Evolutionary conservation across 2,797 vertebrate species (phyloP).

Genomic region (Galago senegalensis): DNA sequence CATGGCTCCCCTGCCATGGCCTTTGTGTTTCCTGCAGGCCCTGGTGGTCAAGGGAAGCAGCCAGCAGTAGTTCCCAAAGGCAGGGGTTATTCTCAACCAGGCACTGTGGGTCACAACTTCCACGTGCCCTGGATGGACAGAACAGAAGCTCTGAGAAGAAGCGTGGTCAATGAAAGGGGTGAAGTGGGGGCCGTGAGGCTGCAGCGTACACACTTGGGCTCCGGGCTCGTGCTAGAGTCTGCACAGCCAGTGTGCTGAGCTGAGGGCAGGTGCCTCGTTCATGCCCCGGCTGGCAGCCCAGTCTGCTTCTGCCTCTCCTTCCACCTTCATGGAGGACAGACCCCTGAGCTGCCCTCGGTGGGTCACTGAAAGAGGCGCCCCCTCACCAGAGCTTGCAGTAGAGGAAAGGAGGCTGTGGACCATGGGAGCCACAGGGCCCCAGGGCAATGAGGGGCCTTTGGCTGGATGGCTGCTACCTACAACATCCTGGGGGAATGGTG

Average conservation of each 20-base stretch:
- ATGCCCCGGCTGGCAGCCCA: background rate
- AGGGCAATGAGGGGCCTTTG: background rate
- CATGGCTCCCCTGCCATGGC: background rate
- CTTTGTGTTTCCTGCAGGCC: background rate
- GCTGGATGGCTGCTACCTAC: too few relatives aligned
- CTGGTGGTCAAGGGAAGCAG: background rate
- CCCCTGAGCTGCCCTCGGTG: background rate
- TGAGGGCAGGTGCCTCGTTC: background rate
- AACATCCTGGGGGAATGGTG: background rate
- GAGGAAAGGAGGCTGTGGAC: background rate
- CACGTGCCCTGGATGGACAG: background rate
- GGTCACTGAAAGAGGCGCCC: background rate
- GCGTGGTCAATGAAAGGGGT: fast-evolving
- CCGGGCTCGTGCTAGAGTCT: background rate
- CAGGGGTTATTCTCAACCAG: background rate
- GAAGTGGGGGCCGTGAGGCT: background rate
- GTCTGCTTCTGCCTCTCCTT: background rate
- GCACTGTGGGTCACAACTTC: background rate
- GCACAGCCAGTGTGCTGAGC: background rate
- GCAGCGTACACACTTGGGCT: background rate
- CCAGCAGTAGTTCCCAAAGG: background rate
- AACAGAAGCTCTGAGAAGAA: background rate
- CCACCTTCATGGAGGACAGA: background rate
- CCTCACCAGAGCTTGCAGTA: background rate
- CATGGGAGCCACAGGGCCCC: background rate